phyloP scores from a whole-genome alignment of 1,140 invertebrate species.

The Hypsibius dujardini region DNA sequence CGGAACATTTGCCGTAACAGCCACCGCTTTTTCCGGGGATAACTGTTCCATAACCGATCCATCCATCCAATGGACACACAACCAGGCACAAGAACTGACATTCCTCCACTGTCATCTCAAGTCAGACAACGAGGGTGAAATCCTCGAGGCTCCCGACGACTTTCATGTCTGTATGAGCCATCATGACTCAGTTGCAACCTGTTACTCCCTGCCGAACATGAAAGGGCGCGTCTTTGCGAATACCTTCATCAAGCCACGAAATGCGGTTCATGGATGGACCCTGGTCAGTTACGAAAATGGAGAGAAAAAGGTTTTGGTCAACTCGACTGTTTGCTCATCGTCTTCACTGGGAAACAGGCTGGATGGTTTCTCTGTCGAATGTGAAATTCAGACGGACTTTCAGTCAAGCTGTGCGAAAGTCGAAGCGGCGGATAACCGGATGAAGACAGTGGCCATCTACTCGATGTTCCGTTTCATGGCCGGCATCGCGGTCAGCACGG shows the following conservation, averaged over 20 bases:
- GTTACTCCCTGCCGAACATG: no score
- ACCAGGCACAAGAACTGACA: neutral
- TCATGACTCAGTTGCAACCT: no score
- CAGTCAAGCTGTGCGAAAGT: neutral
- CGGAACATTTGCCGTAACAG: neutral
- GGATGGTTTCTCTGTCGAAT: neutral
- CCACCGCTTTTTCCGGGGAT: neutral
- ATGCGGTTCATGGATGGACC: neutral
- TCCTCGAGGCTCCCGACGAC: no score
- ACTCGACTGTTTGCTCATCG: neutral
- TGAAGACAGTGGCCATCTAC: neutral
- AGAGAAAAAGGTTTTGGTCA: neutral
- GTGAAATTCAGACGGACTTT: neutral
- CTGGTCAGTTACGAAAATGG: neutral
- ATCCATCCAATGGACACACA: neutral
- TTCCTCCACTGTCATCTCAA: neutral
- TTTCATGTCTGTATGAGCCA: no score
- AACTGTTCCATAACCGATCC: neutral
- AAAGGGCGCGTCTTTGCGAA: neutral
- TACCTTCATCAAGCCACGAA: neutral
- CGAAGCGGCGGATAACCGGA: neutral
- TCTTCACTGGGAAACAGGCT: neutral
- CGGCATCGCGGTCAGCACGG: neutral
- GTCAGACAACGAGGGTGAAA: no score
- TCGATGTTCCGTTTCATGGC: neutral